Evolutionary conservation across 2,797 vertebrate species (phyloP), one percentile per base, ranked within the genome.

Genomic region (Periophthalmus magnuspinnatus): DNA sequence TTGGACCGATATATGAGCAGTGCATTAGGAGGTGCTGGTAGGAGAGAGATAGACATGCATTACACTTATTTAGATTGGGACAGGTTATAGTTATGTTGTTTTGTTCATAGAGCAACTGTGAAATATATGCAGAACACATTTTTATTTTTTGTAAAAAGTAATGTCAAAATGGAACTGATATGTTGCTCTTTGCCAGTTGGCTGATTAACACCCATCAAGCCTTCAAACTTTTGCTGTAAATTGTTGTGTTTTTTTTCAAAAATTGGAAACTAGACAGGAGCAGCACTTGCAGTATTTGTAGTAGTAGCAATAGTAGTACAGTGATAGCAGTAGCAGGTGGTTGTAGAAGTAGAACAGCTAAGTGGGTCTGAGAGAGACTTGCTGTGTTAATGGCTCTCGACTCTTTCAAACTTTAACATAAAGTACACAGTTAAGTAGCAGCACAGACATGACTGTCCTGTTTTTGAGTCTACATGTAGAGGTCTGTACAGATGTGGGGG

Each of bases 1-100:
- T 58, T 58, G 28, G 56, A 33, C 56, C 17, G 28, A 58, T 58
- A 50, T 50, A 55, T 55, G 52, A 55, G 52, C 52, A 55, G 52
- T 9, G 28, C 56, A 58, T 58, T 58, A 58, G 28, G 22, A 58
- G 56, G 28, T 16, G 14, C 56, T 16, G 56, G 58, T 17, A 24
- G 56, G 10, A 1, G 14, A 33, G 56, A 58, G 24, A 24, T 28
- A 32, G 24, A 14, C 56, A 32, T 24, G 6, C 55, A 32, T 16
- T 57, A 28, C 16, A 57, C 14, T 58, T 58, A 32, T 58, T 58
- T 58, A 17, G 56, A 58, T 58, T 33, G 28, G 13, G 14, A 3
- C 28, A 19, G 14, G 8, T 32, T 32, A 8, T 7, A 32, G 56
- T 58, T 58, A 6, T 45, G 41, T 41, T 41, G 38, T 45, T 16